Evolutionary conservation across 2,888 invertebrate genomes (phyloP), one percentile per base, ranked within the genome.

Genomic region (Panorpa germanica): DNA sequence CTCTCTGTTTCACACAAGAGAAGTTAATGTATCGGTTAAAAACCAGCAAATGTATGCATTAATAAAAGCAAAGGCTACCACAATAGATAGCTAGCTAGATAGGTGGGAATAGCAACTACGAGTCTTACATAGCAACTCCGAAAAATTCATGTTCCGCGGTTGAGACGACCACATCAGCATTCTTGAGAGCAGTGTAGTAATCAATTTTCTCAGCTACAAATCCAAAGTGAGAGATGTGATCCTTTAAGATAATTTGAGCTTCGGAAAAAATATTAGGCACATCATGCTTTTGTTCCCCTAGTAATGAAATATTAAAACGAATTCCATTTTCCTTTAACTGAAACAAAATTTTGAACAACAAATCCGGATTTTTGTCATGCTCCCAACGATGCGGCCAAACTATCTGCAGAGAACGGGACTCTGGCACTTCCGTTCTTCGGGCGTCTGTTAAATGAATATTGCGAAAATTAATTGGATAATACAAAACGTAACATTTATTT

Each of bases 381-480:
- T 77, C 77, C 75, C 78, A 78, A 42, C 77, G 55, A 50, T 78
- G 77, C 1, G 76, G 70, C 77, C 77, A 78, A 5, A 75, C 62
- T 32, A 77, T 61, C 42, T 67, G 66, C 25, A 73, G 40, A 29
- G 40, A 37, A 40, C 42, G 29, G 44, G 44, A 28, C 37, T 38
- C 14, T 43, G 40, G 25, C 37, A 42, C 17, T 32, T 29, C 32
- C 39, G 20, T 36, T 33, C 22, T 37, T 36, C 22, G 34, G 14
- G 14, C 13, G 13, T 13, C 10, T 23, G n/a, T n/a, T n/a, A n/a
- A n/a, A n/a, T 23, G 32, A 19, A 14, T 34, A 32, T 28, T 25
- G 12, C 57, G 55, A 38, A 62, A 59, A 37, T 55, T 48, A 3
- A 73, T 48, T 3, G 71, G 71, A 45, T 63, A 71, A 43, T 73